phyloP scores from a whole-genome alignment of 2,113 vertebrate genomes.

The Marcusenius ussheri region DNA sequence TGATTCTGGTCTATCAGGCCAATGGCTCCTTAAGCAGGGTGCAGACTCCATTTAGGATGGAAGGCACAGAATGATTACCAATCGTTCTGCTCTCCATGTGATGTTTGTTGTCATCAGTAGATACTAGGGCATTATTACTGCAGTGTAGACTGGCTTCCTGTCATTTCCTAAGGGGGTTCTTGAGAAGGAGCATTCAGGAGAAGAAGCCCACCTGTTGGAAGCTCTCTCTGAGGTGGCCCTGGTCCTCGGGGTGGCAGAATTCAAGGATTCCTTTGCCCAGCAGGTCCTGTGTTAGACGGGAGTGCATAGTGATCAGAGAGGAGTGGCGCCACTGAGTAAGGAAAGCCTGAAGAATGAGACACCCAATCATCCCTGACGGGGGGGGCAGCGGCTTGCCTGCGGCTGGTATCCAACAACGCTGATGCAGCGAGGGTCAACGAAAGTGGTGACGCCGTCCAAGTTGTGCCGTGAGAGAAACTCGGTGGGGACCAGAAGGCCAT shows the following conservation, averaged over 20 bases:
- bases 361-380: not conserved
- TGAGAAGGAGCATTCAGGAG: not conserved
- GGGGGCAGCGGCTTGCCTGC: conserved; percentile 67
- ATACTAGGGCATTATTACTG: not conserved
- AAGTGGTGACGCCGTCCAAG: conserved; percentile 91
- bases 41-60: not conserved
- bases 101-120: not conserved
- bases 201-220: conserved; percentile 82
- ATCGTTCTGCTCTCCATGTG: not conserved
- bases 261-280: conserved; percentile 95
- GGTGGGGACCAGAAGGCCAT: conserved; percentile 82
- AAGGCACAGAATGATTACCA: not conserved
- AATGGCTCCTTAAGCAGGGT: not conserved
- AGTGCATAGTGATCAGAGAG: not conserved
- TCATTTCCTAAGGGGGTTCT: not conserved
- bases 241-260: conserved; percentile 96
- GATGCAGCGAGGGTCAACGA: conserved; percentile 94
- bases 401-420: conserved; percentile 96
- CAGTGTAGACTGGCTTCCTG: not conserved
- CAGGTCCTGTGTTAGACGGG: conserved; percentile 69
- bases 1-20: not conserved
- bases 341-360: not conserved
- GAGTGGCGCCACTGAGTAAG: not conserved
- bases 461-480: conserved; percentile 95
- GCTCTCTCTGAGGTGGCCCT: conserved; percentile 92